Percentiles rank a stretch among this genome's conserved stretches.
These are phyloP conservation scores for Rhinoptilus africanus DNA, from an alignment of 2,113 vertebrate species.

Conservation along the genomic window DNA sequence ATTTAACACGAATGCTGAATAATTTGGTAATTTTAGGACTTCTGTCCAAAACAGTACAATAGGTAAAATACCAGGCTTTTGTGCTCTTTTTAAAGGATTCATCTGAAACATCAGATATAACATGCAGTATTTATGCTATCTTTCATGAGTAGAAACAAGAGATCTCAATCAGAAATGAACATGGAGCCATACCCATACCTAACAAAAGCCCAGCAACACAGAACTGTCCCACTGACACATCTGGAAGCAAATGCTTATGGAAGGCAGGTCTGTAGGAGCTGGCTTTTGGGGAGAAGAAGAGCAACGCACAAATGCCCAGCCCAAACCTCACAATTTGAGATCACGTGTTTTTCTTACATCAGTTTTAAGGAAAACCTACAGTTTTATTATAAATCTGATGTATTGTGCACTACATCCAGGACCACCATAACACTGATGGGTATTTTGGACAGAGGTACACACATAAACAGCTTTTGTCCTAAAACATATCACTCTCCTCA, in stretches of 20 bases:
- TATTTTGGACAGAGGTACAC: neutral
- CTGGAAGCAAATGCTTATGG: neutral
- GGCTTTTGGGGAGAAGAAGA: neutral
- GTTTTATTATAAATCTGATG: fast-evolving
- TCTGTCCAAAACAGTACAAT: neutral
- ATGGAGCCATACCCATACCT: neutral
- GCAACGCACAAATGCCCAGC: neutral
- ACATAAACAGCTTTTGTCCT: neutral
- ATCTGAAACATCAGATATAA: neutral
- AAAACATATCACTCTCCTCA: neutral
- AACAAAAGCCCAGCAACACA: neutral
- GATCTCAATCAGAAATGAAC: neutral
- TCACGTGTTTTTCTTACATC: neutral
- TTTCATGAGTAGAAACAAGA: neutral
- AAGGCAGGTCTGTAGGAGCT: neutral
- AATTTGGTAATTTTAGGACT: neutral
- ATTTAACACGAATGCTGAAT: neutral
- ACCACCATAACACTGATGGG: neutral
- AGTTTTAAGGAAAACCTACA: neutral
- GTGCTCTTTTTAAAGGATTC: neutral
- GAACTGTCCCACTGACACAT: neutral
- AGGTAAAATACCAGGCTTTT: neutral
- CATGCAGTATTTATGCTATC: neutral
- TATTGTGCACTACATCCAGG: neutral
- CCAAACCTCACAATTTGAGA: neutral